Conservation (phyloP, 2,113 vertebrate species). For the Polyodon spathula region DNA sequence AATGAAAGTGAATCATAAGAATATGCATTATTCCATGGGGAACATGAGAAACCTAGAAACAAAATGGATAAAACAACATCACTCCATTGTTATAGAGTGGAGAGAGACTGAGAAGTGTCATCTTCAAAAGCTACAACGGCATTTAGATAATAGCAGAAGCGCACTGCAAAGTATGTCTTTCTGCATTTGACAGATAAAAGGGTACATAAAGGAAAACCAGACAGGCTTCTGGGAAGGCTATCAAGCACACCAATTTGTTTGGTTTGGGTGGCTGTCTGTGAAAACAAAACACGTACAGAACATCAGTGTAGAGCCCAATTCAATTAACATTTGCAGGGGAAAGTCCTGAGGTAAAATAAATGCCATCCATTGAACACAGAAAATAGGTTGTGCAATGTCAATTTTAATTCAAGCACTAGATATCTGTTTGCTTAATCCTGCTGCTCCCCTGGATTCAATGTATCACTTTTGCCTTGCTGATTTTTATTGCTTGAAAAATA, state of each 20-base stretch:
- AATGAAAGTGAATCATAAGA: constrained; percentile 34
- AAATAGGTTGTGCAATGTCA: no score
- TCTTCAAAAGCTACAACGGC: constrained; percentile 12
- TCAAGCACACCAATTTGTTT: background rate
- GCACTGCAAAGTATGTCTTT: background rate
- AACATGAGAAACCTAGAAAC: background rate
- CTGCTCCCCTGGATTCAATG: no score
- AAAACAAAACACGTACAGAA: no score
- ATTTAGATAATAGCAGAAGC: constrained; percentile 12
- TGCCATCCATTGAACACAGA: no score
- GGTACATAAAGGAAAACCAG: background rate
- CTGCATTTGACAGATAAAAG: constrained; percentile 5
- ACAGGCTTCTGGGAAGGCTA: background rate
- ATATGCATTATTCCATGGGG: background rate
- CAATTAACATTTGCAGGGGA: no score
- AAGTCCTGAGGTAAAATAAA: no score
- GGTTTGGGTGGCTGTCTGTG: background rate
- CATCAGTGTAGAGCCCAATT: no score
- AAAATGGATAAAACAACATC: background rate
- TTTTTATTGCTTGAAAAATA: no score
- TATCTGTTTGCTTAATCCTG: no score
- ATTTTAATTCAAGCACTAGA: no score
- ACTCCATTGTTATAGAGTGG: background rate
- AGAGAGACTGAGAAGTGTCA: background rate
- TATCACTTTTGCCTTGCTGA: no score